phyloP scores from a whole-genome alignment of 2,113 vertebrate species.

The Salminus brasiliensis region DNA sequence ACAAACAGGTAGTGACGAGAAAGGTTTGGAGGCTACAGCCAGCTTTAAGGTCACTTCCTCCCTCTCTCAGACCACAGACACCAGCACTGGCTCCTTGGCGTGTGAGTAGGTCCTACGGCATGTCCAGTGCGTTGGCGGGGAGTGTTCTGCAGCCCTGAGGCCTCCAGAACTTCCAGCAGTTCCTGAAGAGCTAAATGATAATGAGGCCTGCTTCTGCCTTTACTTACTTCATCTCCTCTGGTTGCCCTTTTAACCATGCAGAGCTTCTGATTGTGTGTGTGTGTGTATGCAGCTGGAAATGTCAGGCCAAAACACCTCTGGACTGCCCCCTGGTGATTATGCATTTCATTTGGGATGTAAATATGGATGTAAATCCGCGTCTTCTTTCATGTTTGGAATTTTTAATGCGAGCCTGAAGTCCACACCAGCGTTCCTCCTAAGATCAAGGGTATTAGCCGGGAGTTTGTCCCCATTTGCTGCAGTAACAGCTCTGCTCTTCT shows the following conservation, averaged over 20 bases:
- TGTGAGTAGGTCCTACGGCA: too few relatives aligned
- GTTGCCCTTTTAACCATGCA: conserved; percentile 52
- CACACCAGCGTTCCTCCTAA: too few relatives aligned
- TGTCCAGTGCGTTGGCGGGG: too few relatives aligned
- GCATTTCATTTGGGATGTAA: conserved; percentile 50
- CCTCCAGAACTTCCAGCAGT: neutral
- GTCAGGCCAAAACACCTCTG: conserved; percentile 58
- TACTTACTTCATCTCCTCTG: neutral
- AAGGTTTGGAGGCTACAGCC: conserved; percentile 18
- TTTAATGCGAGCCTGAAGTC: conserved; percentile 10
- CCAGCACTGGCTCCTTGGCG: neutral
- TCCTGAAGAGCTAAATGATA: conserved; percentile 43
- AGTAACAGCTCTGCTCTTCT: too few relatives aligned
- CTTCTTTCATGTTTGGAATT: neutral
- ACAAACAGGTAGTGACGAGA: conserved; percentile 29
- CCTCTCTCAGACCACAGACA: too few relatives aligned
- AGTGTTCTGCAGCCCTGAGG: too few relatives aligned
- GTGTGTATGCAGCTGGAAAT: conserved; percentile 48
- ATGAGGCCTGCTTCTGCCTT: conserved; percentile 34
- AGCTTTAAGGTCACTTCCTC: conserved; percentile 51
- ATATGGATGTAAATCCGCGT: conserved; percentile 32
- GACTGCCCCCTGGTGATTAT: conserved; percentile 43
- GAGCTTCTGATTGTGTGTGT: conserved; percentile 30
- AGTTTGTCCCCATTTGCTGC: too few relatives aligned
- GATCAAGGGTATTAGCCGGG: too few relatives aligned